Evolutionary conservation across 2,113 vertebrate genomes (phyloP).

Genomic region (Neoarius graeffei): DNA sequence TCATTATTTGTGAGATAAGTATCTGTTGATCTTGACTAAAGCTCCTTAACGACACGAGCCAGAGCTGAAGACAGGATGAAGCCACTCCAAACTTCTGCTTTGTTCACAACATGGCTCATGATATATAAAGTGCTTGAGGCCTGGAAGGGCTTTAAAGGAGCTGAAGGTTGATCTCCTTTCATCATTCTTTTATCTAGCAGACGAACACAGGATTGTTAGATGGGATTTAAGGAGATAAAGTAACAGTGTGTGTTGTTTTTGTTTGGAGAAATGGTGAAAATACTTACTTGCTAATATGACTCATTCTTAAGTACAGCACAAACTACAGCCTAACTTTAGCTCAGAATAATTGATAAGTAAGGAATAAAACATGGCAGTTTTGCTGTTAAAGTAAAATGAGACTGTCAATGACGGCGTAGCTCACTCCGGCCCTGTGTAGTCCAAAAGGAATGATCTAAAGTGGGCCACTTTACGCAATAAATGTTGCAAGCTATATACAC

Average conservation of each 20-base stretch:
- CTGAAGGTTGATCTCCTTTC: constrained; percentile 26
- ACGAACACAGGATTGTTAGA: constrained; percentile 33
- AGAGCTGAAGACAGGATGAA: constrained; percentile 21
- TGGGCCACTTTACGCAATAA: too few relatives aligned
- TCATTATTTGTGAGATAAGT: constrained; percentile 67
- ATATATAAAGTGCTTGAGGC: constrained; percentile 1
- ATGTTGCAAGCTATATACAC: too few relatives aligned
- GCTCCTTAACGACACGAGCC: constrained; percentile 46
- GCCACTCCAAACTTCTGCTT: constrained; percentile 32
- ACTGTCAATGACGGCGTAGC: too few relatives aligned
- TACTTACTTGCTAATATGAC: constrained; percentile 1
- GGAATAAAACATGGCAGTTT: neutral
- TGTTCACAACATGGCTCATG: constrained; percentile 18
- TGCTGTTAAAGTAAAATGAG: neutral
- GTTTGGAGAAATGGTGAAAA: neutral
- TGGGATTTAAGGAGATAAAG: neutral
- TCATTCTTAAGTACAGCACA: neutral
- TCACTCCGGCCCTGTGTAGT: too few relatives aligned
- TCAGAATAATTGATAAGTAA: neutral
- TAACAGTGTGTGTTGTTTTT: neutral
- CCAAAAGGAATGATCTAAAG: too few relatives aligned
- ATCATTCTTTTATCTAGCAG: constrained; percentile 21
- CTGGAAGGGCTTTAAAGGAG: constrained; percentile 16
- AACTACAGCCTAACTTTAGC: neutral
- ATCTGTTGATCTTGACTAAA: constrained; percentile 55